These are phyloP conservation scores for Parus major DNA, from an alignment of 2,113 vertebrate species.

Conservation along the genomic window DNA sequence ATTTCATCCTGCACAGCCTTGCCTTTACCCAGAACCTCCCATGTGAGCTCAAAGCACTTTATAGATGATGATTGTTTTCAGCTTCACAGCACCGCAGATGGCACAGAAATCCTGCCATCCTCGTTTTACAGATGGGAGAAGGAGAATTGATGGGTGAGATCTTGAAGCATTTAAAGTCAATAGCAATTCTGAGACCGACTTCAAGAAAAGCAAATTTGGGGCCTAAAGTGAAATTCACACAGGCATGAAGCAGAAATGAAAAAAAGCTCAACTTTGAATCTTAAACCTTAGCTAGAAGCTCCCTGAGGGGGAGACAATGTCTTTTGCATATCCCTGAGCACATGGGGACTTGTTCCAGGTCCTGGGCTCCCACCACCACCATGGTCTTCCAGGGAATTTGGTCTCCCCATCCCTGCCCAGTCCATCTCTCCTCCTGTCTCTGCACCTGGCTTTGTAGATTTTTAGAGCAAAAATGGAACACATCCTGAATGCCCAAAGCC, in stretches of 20 bases:
- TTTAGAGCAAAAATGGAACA: background rate
- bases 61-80: conserved; percentile 55
- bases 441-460: background rate
- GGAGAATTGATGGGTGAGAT: conserved; percentile 34
- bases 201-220: conserved; percentile 24
- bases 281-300: background rate
- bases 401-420: background rate
- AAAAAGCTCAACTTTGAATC: background rate
- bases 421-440: background rate
- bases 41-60: conserved; percentile 18
- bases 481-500: background rate
- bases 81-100: conserved; percentile 51
- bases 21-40: conserved; percentile 17
- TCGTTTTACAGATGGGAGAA: conserved; percentile 17
- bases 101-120: conserved; percentile 45
- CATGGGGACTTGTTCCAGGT: background rate
- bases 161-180: conserved; percentile 14
- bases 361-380: background rate
- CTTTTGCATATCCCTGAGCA: background rate
- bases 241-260: background rate
- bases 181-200: background rate
- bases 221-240: background rate
- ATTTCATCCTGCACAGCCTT: background rate
- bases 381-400: background rate
- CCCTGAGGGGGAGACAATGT: background rate